Evolutionary conservation across 2,797 vertebrate species (phyloP).

Genomic region (Molossus alvarezi): DNA sequence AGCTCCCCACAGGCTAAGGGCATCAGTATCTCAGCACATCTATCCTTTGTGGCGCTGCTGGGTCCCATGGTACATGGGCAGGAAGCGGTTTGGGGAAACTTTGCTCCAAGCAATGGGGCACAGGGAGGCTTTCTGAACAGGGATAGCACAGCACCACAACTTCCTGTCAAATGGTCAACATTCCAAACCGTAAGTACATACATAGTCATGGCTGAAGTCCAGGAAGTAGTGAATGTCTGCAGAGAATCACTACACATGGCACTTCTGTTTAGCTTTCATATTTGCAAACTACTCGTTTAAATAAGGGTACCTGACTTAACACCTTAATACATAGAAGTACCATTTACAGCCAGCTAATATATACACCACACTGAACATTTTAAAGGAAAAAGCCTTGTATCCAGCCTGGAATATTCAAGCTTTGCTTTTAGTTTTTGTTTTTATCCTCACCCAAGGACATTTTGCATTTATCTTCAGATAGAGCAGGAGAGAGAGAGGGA

Average conservation of each 20-base stretch:
- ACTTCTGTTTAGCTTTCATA: constrained; percentile 37
- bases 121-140: background rate
- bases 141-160: background rate
- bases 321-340: constrained; percentile 6
- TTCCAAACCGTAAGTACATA: background rate
- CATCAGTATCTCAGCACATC: background rate
- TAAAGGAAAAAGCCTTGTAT: background rate
- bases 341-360: background rate
- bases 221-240: background rate
- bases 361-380: background rate
- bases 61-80: accelerated
- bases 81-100: background rate
- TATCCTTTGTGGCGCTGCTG: background rate
- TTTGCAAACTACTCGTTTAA: constrained; percentile 59
- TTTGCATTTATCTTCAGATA: too few species aligned
- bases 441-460: too few species aligned
- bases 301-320: constrained; percentile 7
- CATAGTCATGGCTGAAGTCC: background rate
- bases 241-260: background rate
- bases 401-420: background rate
- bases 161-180: background rate
- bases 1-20: background rate
- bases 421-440: background rate
- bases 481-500: too few species aligned
- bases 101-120: background rate